Base-by-base conservation (phyloP, 2,888 invertebrate genomes). In the Nezara viridula region DNA sequence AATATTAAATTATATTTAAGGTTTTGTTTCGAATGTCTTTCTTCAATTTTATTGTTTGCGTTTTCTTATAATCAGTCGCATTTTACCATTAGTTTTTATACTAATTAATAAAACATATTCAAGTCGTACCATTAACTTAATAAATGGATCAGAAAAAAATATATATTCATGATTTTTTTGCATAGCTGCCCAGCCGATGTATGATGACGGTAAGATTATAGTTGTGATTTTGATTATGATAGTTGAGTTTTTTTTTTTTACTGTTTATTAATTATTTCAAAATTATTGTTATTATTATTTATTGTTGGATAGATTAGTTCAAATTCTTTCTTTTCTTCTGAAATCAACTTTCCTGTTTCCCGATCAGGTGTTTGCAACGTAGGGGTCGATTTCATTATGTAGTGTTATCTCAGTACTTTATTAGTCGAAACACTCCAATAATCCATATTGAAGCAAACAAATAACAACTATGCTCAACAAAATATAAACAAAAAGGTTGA, bases 181-280 rank as follows among this genome's bases (percentile, higher is more conserved):
- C 24, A n/a, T n/a, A 81, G 81, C 81, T 81, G 81, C 81, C 44
- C 81, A 81, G n/a, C 44, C 81, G n/a, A 47, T 81, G 81, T 81
- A 81, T n/a, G 44, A 81, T 81, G 81, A 81, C 6, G 81, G 81
- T 81, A 81, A 81, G 81, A 81, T 44, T n/a, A 44, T n/a, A n/a
- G 21, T 3, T n/a, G 40, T 44, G 16, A n/a, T n/a, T 44, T 44
- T 10, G 44, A 44, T n/a, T 44, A 44, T 60, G 27, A 60, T 37
- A n/a, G 44, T 47, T 44, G 9, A 10, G 2, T 10, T 73, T 77
- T 40, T 73, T 32, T 16, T 6, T 27, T 73, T 14, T 37, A 0
- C 37, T 40, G 3, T 77, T 77, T 24, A 21, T 77, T 40, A 27
- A 10, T 40, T 24, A 27, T 60, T 60, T 60, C 0, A 60, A 32